These are phyloP conservation scores for Sarcophaga carnaria DNA, from an alignment of 2,888 invertebrate species.

Conservation along the genomic window DNA sequence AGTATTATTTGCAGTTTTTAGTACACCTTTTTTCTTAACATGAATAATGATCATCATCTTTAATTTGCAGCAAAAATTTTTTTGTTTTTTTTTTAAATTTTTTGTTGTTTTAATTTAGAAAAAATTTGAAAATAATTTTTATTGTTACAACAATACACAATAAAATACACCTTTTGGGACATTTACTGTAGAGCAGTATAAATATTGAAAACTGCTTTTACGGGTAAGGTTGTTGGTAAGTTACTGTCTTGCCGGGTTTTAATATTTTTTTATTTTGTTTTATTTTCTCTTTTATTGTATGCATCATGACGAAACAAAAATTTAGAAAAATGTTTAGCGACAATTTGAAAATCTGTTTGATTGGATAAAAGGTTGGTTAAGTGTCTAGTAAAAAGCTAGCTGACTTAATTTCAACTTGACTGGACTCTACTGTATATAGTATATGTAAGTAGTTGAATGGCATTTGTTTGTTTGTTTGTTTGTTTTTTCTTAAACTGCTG, in stretches of 20 bases:
- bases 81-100: not conserved
- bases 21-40: conserved; percentile 33
- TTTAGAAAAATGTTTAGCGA: no score
- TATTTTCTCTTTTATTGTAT: no score
- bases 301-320: no score
- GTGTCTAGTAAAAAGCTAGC: conserved; percentile 51
- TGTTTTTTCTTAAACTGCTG: conserved; percentile 44
- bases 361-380: conserved; percentile 33
- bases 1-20: not conserved
- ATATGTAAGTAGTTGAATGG: conserved; percentile 19
- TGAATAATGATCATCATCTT: conserved; percentile 65
- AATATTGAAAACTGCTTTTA: not conserved
- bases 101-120: conserved; percentile 30
- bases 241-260: no score
- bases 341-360: not conserved
- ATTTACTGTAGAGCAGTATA: not conserved
- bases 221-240: not conserved
- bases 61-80: conserved; percentile 53
- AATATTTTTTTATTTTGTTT: no score
- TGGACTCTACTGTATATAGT: not conserved
- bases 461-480: not conserved
- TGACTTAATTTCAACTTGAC: conserved; percentile 12
- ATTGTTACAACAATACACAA: not conserved
- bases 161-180: not conserved
- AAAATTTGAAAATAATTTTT: conserved; percentile 29